Conservation (phyloP, 2,797 vertebrate genomes). For the Syndactyla subalaris region DNA sequence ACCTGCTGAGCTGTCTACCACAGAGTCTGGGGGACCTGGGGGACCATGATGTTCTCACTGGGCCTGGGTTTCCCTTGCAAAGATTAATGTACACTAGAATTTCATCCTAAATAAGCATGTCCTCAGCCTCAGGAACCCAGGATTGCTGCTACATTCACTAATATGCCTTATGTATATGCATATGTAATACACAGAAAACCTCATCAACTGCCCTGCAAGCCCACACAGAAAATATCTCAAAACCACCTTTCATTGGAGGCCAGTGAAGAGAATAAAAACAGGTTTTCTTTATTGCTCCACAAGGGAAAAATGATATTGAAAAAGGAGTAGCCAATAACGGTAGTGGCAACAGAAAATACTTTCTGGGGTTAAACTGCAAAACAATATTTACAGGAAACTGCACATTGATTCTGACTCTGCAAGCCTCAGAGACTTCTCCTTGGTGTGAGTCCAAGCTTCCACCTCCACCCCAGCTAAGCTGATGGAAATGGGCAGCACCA, state of each 20-base stretch:
- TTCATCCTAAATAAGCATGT: background rate
- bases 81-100: background rate
- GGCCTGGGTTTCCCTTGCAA: background rate
- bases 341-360: background rate
- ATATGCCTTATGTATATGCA: background rate
- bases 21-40: background rate
- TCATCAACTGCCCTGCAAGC: background rate
- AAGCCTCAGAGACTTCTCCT: background rate
- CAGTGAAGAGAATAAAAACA: background rate
- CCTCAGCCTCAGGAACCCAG: background rate
- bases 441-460: background rate
- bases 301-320: background rate
- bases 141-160: background rate
- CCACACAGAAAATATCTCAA: background rate
- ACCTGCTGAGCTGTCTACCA: background rate
- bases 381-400: background rate
- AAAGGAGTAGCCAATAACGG: background rate
- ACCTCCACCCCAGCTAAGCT: background rate
- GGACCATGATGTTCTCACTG: fast-evolving
- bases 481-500: background rate
- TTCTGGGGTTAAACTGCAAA: background rate
- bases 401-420: background rate
- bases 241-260: background rate
- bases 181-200: background rate
- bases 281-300: background rate